Evolutionary conservation across 2,113 vertebrate genomes (phyloP).

Genomic region (Rhineura floridana): DNA sequence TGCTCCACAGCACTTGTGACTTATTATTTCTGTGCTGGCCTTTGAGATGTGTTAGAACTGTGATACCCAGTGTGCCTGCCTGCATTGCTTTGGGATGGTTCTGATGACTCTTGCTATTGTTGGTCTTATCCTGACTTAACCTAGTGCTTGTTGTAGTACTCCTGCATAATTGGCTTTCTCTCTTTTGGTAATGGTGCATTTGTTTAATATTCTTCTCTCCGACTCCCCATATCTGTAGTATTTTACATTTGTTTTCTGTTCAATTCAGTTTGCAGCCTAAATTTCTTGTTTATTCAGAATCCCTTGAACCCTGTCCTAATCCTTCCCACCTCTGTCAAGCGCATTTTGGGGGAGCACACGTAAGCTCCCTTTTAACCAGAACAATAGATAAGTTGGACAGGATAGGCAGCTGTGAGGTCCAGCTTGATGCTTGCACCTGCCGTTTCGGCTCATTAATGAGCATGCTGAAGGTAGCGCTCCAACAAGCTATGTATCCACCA

Average conservation of each 20-base stretch:
- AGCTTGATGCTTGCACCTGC: not conserved
- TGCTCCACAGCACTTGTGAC: not conserved
- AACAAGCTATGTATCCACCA: not conserved
- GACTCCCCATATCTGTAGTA: not conserved
- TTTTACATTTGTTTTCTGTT: not conserved
- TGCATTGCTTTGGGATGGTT: not conserved
- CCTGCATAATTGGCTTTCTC: not conserved
- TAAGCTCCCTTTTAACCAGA: not conserved
- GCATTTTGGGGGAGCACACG: not conserved
- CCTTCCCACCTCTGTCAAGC: not conserved
- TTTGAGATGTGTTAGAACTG: not conserved
- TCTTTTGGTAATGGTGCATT: not conserved
- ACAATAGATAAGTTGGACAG: not conserved
- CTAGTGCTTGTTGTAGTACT: not conserved
- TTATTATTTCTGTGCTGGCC: not conserved
- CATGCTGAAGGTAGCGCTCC: not conserved
- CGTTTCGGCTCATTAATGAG: not conserved
- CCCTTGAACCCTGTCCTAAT: not conserved
- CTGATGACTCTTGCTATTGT: not conserved
- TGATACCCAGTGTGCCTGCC: not conserved
- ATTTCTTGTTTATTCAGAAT: no score
- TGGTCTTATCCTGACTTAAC: not conserved
- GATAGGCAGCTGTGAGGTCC: not conserved
- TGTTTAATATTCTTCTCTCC: not conserved
- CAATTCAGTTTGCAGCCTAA: not conserved